These are phyloP conservation scores for Acanthurus leucopareius DNA, from an alignment of 2,797 vertebrate species.

Conservation along the genomic window DNA sequence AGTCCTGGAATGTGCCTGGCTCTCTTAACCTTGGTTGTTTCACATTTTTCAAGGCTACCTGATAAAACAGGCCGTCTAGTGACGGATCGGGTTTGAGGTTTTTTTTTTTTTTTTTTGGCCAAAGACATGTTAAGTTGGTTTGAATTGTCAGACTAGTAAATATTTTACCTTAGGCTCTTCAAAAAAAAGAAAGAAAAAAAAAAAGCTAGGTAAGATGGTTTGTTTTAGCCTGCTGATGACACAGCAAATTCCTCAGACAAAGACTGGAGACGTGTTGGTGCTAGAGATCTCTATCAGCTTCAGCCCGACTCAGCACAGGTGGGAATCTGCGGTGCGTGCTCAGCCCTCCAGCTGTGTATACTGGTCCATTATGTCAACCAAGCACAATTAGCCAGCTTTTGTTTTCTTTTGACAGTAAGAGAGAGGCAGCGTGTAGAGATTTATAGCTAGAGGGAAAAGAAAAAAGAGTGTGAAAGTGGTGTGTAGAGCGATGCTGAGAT, in stretches of 20 bases:
- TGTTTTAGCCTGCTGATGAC: conserved; percentile 77
- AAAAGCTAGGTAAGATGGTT: conserved; percentile 66
- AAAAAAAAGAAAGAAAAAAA: conserved; percentile 13
- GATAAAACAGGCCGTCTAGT: conserved; percentile 26
- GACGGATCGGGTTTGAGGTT: background rate
- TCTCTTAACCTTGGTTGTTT: conserved; percentile 43
- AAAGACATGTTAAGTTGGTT: conserved; percentile 54
- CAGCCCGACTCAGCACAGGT: conserved; percentile 75
- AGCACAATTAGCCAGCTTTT: conserved; percentile 80
- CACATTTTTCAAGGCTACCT: conserved; percentile 44
- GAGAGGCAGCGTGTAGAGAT: conserved; percentile 52
- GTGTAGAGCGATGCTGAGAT: conserved; percentile 46
- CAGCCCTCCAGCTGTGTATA: conserved; percentile 79
- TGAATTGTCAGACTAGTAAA: conserved; percentile 52
- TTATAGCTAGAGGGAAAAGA: conserved; percentile 64
- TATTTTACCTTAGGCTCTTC: conserved; percentile 57
- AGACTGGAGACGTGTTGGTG: conserved; percentile 73
- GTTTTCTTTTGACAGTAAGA: conserved; percentile 74
- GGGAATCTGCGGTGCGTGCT: conserved; percentile 67
- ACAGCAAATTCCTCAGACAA: conserved; percentile 78
- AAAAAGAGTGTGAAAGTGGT: conserved; percentile 60
- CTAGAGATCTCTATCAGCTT: conserved; percentile 72
- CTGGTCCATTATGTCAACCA: conserved; percentile 73
- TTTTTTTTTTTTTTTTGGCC: conserved; percentile 34
- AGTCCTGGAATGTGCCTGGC: conserved; percentile 79